phyloP scores from a whole-genome alignment of 1,140 invertebrate genomes.

The Stenopsyche tienmushanensis region DNA sequence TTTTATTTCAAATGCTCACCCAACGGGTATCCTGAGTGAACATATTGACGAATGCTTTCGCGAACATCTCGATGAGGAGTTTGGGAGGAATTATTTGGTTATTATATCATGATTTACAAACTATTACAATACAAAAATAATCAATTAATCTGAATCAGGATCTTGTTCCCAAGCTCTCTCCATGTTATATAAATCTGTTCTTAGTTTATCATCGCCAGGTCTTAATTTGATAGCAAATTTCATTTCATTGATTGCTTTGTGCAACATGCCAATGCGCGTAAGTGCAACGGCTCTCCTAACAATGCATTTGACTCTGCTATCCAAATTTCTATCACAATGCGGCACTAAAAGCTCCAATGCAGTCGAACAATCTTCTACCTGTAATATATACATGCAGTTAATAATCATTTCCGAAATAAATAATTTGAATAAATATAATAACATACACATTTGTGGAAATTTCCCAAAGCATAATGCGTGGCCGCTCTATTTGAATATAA shows the following conservation, averaged over 20 bases:
- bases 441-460: constrained; percentile 68
- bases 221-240: constrained; percentile 67
- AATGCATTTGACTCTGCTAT: constrained; percentile 68
- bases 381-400: constrained; percentile 23
- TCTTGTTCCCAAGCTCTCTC: constrained; percentile 56
- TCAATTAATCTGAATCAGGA: constrained; percentile 46
- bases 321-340: constrained; percentile 68
- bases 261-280: constrained; percentile 67
- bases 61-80: no score
- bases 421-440: constrained; percentile 1
- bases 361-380: constrained; percentile 57
- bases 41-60: no score
- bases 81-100: no score
- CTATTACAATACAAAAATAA: neutral
- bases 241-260: constrained; percentile 73
- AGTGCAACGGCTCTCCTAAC: constrained; percentile 71
- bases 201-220: constrained; percentile 52
- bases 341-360: constrained; percentile 74
- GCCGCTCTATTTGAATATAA: constrained; percentile 75
- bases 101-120: no score
- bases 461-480: constrained; percentile 72
- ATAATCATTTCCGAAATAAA: constrained; percentile 6
- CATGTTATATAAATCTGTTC: constrained; percentile 53
- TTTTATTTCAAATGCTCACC: no score
- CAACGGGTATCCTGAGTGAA: no score